These are phyloP conservation scores for Drosophila arawakana DNA, from an alignment of 1,140 invertebrate genomes.

Conservation along the genomic window DNA sequence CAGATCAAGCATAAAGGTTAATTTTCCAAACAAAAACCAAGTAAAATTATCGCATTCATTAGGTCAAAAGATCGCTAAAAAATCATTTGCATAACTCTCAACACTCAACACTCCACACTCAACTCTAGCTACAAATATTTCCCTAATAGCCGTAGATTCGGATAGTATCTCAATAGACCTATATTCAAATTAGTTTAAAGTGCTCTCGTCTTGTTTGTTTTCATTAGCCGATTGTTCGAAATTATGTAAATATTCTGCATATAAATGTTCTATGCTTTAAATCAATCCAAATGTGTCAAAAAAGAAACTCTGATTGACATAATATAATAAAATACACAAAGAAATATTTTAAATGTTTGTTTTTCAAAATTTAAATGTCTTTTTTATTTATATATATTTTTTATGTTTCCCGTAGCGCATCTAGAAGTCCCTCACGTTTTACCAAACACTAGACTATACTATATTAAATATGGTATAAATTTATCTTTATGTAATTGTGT, in stretches of 20 bases:
- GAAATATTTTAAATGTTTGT: too few species aligned
- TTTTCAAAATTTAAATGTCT: too few species aligned
- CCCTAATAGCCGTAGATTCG: background rate
- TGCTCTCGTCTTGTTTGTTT: slow-evolving; percentile 38
- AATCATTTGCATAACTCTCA: slow-evolving; percentile 9
- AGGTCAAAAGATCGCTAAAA: slow-evolving; percentile 34
- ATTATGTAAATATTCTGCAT: slow-evolving; percentile 34
- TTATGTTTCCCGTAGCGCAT: background rate
- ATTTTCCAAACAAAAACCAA: background rate
- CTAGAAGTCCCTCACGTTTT: slow-evolving; percentile 1
- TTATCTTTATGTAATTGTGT: slow-evolving; percentile 29
- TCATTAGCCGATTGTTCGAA: slow-evolving; percentile 19
- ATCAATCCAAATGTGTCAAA: slow-evolving; percentile 48
- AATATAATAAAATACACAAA: too few species aligned
- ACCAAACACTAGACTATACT: background rate
- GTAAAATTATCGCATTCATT: slow-evolving; percentile 19
- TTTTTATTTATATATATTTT: too few species aligned
- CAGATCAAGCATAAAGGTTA: slow-evolving; percentile 14
- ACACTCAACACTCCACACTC: background rate
- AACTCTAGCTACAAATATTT: slow-evolving; percentile 5
- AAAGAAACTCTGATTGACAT: slow-evolving; percentile 4
- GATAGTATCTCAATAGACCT: slow-evolving; percentile 7
- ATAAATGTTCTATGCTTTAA: slow-evolving; percentile 5
- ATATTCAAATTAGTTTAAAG: slow-evolving; percentile 1
- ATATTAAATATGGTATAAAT: slow-evolving; percentile 10